Evolutionary conservation across 2,797 vertebrate genomes (phyloP), one percentile per base, ranked within the genome.

Genomic region (Hephaestus fuliginosus): DNA sequence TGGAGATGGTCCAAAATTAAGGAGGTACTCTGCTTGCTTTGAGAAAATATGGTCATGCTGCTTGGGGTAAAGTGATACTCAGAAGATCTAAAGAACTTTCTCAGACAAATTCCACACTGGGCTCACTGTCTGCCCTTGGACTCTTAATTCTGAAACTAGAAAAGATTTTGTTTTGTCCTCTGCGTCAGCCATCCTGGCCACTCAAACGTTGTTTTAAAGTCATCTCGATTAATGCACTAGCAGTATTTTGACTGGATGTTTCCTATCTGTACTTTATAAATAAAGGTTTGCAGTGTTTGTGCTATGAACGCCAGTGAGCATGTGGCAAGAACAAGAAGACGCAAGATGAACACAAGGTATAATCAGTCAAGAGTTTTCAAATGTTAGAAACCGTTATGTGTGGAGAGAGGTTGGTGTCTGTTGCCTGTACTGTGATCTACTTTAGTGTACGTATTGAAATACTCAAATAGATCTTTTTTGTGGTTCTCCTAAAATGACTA

Each of bases 371-470:
- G 53, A 66, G 33, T 73, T 79, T 56, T 53, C 52, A 75, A 56
- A 30, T 80, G 52, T 61, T 80, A 73, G n/a, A 49, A 39, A 66
- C 51, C 78, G 58, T 52, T 33, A 17, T 14, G 33, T 68, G 76
- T 76, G 67, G 67, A 74, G 63, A 68, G 55, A 58, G 41, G 75
- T 87, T 60, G 61, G 10, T 74, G 63, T 91, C 57, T 81, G 76
- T 86, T 82, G 75, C 88, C 78, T 91, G 85, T 90, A 90, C 87
- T 94, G 91, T 91, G 91, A 93, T 85, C 83, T 86, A 80, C 79
- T 83, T 86, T 70, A 55, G 76, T 89, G 73, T 86, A 83, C 74
- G 78, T 71, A 70, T 83, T 76, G 61, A 76, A 90, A 74, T 75
- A 83, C 84, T 79, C 74, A 80, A 79, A 51, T 72, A 80, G 44